A percentile compares a stretch with the other conserved stretches of the same genome.
Conservation (phyloP, 2,888 invertebrate species). For the Zeuzera pyrina region DNA sequence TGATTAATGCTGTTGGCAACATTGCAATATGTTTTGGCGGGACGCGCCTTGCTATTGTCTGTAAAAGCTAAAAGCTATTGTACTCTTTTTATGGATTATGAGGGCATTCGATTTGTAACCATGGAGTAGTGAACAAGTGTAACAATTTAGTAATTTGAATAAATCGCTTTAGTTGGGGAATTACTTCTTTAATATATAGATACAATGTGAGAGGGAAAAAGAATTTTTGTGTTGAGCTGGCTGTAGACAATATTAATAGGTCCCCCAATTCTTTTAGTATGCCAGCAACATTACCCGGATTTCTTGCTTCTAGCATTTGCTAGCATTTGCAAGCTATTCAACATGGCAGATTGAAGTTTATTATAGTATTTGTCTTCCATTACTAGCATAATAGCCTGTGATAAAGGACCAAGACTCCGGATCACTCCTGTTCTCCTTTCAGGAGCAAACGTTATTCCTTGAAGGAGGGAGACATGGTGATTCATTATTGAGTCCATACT, state of each 20-base stretch:
- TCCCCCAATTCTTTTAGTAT: slow-evolving; percentile 20
- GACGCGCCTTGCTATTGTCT: too few relatives aligned
- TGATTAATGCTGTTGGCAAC: too few relatives aligned
- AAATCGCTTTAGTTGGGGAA: too few relatives aligned
- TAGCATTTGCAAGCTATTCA: slow-evolving; percentile 19
- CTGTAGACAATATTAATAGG: slow-evolving; percentile 18
- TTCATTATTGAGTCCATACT: slow-evolving; percentile 12
- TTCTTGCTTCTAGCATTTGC: slow-evolving; percentile 17
- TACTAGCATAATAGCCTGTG: slow-evolving; percentile 13
- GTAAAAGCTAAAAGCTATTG: too few relatives aligned
- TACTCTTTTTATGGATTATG: too few relatives aligned
- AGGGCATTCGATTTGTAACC: too few relatives aligned
- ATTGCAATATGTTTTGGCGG: too few relatives aligned
- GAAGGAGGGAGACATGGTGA: slow-evolving; percentile 12
- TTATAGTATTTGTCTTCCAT: slow-evolving; percentile 16
- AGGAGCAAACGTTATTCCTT: slow-evolving; percentile 13
- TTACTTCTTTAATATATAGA: too few relatives aligned
- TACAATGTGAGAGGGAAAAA: slow-evolving; percentile 15
- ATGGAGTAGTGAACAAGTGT: too few relatives aligned
- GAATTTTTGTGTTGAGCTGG: slow-evolving; percentile 17
- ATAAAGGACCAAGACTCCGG: slow-evolving; percentile 13
- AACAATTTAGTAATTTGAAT: too few relatives aligned
- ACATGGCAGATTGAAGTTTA: slow-evolving; percentile 13
- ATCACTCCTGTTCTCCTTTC: slow-evolving; percentile 16
- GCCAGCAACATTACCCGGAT: slow-evolving; percentile 17